Percentiles rank a stretch among this genome's conserved stretches.
These are phyloP conservation scores for Trissolcus basalis DNA, from an alignment of 1,140 invertebrate genomes.

Conservation along the genomic window DNA sequence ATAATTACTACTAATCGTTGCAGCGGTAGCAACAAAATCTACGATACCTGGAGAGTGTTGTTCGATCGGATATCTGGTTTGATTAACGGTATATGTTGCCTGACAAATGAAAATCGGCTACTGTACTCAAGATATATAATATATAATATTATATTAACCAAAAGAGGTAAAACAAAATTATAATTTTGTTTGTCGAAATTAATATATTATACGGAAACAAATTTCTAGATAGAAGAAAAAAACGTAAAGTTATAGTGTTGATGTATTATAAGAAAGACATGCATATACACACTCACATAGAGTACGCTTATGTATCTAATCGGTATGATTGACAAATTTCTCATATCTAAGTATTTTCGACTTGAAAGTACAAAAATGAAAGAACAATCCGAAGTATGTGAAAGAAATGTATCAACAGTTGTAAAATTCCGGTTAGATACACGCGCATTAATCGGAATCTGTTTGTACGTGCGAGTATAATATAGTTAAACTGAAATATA, in stretches of 20 bases:
- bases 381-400: too few relatives aligned
- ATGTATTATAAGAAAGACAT: conserved; percentile 50
- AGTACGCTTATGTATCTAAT: conserved; percentile 21
- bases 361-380: background rate
- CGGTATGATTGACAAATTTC: background rate
- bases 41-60: background rate
- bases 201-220: conserved; percentile 69
- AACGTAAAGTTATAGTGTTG: conserved; percentile 71
- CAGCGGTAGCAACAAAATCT: background rate
- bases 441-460: conserved; percentile 19
- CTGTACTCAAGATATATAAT: conserved; percentile 72
- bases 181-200: conserved; percentile 67
- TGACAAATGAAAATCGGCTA: conserved; percentile 66
- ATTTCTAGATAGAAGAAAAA: conserved; percentile 64
- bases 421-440: conserved; percentile 13
- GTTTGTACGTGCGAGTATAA: conserved; percentile 43
- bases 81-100: conserved; percentile 73
- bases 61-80: conserved; percentile 37
- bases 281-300: conserved; percentile 27
- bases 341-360: too few relatives aligned
- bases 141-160: conserved; percentile 67
- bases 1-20: conserved; percentile 1
- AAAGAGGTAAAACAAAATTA: conserved; percentile 62
- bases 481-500: conserved; percentile 7
- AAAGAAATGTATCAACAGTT: too few relatives aligned